phyloP scores from a whole-genome alignment of 2,113 vertebrate genomes.

The Daubentonia madagascariensis region DNA sequence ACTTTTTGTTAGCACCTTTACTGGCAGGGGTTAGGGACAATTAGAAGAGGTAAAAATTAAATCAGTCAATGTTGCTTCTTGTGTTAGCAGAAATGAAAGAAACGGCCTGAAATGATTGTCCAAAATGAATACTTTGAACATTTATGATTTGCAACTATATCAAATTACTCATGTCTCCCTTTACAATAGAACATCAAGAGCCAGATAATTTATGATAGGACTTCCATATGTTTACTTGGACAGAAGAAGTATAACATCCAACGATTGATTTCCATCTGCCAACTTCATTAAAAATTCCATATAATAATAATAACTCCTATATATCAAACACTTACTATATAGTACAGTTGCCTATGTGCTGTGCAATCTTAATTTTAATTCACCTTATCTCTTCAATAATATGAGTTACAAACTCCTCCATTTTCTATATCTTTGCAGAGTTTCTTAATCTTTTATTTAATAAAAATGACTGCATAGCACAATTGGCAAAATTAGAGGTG shows the following conservation, averaged over 20 bases:
- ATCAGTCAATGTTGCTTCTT: not conserved
- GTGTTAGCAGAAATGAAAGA: not conserved
- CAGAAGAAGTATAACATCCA: not conserved
- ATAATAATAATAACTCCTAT: not conserved
- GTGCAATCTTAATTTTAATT: not conserved
- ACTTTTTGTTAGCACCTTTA: not conserved
- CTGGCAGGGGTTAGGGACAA: not conserved
- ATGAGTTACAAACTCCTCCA: not conserved
- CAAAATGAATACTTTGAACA: not conserved
- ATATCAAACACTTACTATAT: not conserved
- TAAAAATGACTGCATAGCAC: not conserved
- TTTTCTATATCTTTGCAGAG: not conserved
- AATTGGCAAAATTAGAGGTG: not conserved
- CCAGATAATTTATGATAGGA: not conserved
- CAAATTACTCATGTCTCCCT: not conserved
- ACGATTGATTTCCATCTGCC: not conserved
- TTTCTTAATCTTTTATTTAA: not conserved
- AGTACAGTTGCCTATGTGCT: not conserved
- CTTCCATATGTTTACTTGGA: not conserved
- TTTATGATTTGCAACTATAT: not conserved
- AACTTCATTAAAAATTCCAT: not conserved
- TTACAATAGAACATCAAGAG: not conserved
- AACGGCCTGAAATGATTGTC: not conserved
- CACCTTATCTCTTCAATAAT: not conserved
- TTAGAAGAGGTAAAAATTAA: not conserved